phyloP scores from a whole-genome alignment of 2,797 vertebrate species.

The Sebastes miniatus region DNA sequence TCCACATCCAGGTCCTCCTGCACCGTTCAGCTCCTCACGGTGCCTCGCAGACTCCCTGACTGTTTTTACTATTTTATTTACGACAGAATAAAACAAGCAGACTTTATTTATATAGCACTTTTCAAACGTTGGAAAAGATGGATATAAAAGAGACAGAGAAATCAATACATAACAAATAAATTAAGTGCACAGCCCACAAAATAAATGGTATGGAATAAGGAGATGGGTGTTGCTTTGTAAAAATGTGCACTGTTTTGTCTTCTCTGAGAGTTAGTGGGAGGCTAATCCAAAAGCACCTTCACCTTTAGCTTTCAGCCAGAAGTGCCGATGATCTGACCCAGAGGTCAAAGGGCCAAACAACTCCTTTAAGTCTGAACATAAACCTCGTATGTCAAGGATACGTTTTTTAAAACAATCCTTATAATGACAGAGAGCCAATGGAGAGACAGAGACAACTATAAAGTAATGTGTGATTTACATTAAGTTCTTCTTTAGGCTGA shows the following conservation, averaged over 20 bases:
- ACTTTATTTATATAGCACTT: neutral
- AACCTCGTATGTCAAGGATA: neutral
- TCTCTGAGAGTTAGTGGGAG: no score
- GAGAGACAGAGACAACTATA: neutral
- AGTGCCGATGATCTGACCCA: neutral
- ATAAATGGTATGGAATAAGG: no score
- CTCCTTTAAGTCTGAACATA: no score
- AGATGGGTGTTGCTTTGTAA: no score
- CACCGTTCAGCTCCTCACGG: neutral
- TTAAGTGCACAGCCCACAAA: no score
- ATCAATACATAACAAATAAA: no score
- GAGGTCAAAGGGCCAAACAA: no score
- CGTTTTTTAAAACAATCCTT: neutral
- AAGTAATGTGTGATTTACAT: neutral
- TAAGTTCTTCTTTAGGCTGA: neutral
- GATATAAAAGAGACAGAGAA: no score
- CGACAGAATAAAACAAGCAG: neutral
- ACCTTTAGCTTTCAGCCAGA: neutral
- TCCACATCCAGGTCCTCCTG: neutral
- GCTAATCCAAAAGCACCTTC: neutral
- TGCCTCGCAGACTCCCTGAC: rapidly evolving
- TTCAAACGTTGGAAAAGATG: no score
- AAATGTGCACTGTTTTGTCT: no score
- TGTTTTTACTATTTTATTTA: neutral
- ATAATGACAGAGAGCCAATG: neutral